A percentile compares a stretch with the other conserved stretches of the same genome.
phyloP scores from a whole-genome alignment of 2,888 invertebrate genomes.

The Xestoiulus laeticollis region DNA sequence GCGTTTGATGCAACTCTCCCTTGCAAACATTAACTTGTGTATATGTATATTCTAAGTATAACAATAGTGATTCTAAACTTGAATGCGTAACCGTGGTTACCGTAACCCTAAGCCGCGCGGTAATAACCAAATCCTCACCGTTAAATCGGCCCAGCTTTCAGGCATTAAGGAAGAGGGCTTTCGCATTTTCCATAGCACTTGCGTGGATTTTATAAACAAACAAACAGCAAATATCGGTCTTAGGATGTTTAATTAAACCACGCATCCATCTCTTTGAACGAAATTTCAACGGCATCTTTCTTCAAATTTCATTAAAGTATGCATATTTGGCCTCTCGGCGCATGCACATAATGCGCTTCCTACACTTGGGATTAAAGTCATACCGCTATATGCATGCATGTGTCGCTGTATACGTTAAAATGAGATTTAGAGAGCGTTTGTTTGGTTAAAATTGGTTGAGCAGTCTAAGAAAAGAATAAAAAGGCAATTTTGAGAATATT shows the following conservation, averaged over 20 bases:
- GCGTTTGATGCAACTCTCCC: not conserved
- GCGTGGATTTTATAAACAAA: not conserved
- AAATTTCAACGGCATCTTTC: not conserved
- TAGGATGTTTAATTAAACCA: not conserved
- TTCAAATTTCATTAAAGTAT: not conserved
- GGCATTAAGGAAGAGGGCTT: not conserved
- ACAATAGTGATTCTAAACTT: not conserved
- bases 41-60: not conserved
- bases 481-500: too few species aligned
- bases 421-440: not conserved
- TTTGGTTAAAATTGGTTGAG: not conserved
- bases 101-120: not conserved
- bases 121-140: not conserved
- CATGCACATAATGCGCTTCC: not conserved
- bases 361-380: too few species aligned
- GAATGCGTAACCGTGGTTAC: constrained; percentile 15
- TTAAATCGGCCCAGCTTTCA: not conserved
- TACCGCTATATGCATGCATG: too few species aligned
- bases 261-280: not conserved
- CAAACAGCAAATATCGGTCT: not conserved
- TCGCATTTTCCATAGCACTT: not conserved
- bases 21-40: not conserved
- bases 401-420: too few species aligned
- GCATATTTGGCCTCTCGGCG: not conserved
- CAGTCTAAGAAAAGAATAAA: too few species aligned